Percentiles rank a stretch among this genome's conserved stretches.
These are phyloP conservation scores for Lithophane leautieri DNA, from an alignment of 2,888 invertebrate species.

Conservation along the genomic window DNA sequence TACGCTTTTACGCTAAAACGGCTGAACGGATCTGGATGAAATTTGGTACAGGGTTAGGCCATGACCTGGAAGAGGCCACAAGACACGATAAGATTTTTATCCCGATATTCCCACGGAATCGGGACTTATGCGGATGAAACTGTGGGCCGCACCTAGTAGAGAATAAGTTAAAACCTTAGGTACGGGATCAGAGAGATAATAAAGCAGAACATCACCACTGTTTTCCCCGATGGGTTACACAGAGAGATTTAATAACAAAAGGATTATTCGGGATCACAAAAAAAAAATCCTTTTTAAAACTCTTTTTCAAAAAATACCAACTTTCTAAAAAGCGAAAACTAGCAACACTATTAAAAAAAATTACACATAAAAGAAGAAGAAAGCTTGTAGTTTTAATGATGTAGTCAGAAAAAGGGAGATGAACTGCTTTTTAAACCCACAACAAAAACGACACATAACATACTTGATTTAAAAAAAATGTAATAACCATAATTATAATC, in stretches of 20 bases:
- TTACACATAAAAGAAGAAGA: background rate
- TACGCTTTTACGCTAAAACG: no score
- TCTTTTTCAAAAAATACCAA: background rate
- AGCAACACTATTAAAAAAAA: background rate
- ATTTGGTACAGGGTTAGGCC: no score
- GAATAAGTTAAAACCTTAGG: background rate
- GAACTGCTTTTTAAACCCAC: slow-evolving; percentile 25
- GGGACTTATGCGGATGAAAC: no score
- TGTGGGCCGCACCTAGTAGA: no score
- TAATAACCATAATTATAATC: slow-evolving; percentile 56
- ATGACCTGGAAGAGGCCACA: no score
- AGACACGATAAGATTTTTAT: no score
- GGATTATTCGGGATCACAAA: background rate
- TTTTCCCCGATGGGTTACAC: no score
- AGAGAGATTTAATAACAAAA: background rate
- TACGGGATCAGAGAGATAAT: background rate
- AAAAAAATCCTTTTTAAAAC: background rate
- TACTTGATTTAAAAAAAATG: slow-evolving; percentile 57
- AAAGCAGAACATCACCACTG: no score
- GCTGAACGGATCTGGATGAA: no score
- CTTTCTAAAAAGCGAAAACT: background rate
- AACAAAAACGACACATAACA: slow-evolving; percentile 34
- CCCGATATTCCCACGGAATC: no score
- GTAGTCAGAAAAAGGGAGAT: slow-evolving; percentile 37
- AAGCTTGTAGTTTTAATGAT: slow-evolving; percentile 23